Conservation (phyloP, 2,888 invertebrate species). For the Philopedon plagiatum region DNA sequence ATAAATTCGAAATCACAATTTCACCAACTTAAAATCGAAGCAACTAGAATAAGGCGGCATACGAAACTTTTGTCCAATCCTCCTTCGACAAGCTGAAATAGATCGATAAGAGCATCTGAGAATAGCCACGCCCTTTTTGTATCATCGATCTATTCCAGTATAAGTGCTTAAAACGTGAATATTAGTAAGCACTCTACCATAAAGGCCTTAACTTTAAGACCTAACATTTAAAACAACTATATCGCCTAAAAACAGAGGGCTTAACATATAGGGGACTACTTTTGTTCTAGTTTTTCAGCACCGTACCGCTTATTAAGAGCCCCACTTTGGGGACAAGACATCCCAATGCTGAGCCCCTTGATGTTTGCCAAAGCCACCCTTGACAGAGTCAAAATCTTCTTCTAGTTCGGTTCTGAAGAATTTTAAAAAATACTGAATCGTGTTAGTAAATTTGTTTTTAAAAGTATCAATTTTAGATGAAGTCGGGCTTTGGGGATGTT, state of each 20-base stretch:
- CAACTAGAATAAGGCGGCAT: background rate
- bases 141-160: background rate
- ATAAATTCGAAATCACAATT: background rate
- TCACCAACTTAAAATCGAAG: background rate
- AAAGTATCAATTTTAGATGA: too few species aligned
- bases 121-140: background rate
- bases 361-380: constrained; percentile 67
- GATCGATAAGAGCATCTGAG: background rate
- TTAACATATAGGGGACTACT: constrained; percentile 22
- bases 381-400: constrained; percentile 68
- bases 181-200: too few species aligned
- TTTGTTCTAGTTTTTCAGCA: constrained; percentile 17
- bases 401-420: constrained; percentile 65
- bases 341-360: constrained; percentile 31
- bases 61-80: background rate
- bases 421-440: constrained; percentile 58
- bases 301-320: constrained; percentile 32
- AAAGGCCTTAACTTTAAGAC: background rate
- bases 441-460: too few species aligned
- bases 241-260: background rate
- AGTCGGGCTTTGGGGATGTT: too few species aligned
- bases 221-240: constrained; percentile 4
- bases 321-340: constrained; percentile 20
- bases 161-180: too few species aligned
- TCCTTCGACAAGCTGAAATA: background rate